Evolutionary conservation across 2,797 vertebrate genomes (phyloP), one percentile per base, ranked within the genome.

Genomic region (Morelia viridis): DNA sequence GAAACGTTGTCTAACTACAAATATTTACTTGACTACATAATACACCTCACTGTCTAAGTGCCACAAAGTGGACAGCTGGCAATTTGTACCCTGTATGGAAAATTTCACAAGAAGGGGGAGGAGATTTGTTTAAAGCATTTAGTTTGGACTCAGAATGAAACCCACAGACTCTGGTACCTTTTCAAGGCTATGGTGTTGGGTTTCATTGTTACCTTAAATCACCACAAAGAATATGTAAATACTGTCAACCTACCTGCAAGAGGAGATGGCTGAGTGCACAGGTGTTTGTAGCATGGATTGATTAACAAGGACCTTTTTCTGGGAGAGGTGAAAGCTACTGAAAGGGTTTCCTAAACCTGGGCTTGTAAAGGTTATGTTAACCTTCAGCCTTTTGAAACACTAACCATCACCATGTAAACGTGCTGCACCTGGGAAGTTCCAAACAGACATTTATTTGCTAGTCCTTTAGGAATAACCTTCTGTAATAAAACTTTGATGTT

Each of bases 401-500:
- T 84, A 85, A 94, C 94, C 84, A 60, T 92, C 64, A 90, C 92
- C 90, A n/a, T 90, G 46, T 93, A 76, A 85, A 88, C 84, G 26
- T 19, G 26, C 0, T 85, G 76, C 86, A 88, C 62, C 41, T 93
- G 60, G 92, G 89, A 0, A 0, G 61, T 94, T 95, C 92, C 19
- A 88, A 65, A 94, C 53, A 92, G 56, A 28, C 85, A 56, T 58
- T 68, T 90, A 64, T 80, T 92, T 88, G 58, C 89, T 46, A 31
- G 57, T 22, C 9, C 68, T 90, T 90, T 92, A 76, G 35, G 65
- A 50, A 61, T 41, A 71, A 31, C 83, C 92, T 93, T 95, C 62
- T 85, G 19, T 83, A 90, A 85, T 87, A 88, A 76, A 90, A 64
- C 84, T 95, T 92, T 93, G 83, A 87, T 95, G 35, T 86, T 96